Evolutionary conservation across 2,888 invertebrate species (phyloP).

Genomic region (Tridacna gigas): DNA sequence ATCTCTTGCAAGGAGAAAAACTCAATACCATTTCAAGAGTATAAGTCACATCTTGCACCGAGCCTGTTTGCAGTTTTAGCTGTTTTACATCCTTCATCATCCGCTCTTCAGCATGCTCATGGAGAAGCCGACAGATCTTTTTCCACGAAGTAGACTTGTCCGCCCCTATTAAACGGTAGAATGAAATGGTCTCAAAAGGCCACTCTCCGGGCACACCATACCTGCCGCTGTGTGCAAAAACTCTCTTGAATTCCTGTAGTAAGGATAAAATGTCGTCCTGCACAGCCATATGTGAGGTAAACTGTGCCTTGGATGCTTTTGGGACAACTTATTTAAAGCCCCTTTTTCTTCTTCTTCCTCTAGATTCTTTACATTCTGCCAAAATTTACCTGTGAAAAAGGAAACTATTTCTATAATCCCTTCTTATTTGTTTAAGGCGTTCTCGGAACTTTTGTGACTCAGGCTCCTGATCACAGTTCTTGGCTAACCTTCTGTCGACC

Average conservation of each 20-base stretch:
- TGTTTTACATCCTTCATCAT: neutral
- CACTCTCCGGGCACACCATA: neutral
- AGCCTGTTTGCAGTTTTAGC: neutral
- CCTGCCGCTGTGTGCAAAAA: neutral
- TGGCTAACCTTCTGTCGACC: no score
- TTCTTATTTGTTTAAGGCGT: no score
- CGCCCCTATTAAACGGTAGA: neutral
- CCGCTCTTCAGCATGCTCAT: neutral
- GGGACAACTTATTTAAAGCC: no score
- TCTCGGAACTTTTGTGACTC: no score
- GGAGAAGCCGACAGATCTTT: neutral
- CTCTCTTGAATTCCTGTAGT: neutral
- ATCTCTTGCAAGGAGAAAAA: neutral
- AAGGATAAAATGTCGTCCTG: neutral
- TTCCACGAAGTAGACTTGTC: neutral
- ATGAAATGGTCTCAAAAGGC: neutral
- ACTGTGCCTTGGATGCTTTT: no score
- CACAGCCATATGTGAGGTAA: no score
- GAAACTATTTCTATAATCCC: no score
- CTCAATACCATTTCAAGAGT: neutral
- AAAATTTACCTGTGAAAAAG: no score
- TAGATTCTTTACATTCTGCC: no score
- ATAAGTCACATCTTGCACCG: neutral
- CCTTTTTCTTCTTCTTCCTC: no score
- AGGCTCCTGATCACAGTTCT: no score